Evolutionary conservation across 2,113 vertebrate genomes (phyloP), one percentile per base, ranked within the genome.

Genomic region (Lophura nycthemera): DNA sequence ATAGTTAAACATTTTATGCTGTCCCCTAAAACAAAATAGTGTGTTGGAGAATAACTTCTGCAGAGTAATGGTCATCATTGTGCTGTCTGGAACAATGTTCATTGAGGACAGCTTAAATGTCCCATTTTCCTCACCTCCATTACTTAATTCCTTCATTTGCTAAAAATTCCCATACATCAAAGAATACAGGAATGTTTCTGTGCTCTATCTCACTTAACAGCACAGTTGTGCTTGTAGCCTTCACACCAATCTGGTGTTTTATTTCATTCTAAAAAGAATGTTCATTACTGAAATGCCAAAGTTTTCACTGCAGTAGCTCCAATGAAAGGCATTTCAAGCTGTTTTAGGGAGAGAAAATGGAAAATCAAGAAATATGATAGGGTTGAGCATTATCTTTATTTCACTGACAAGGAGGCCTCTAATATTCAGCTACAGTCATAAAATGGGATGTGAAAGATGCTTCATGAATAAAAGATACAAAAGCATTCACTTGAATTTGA

Each of bases 401-500:
- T 95, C 50, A 72, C 29, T 77, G 81, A 77, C 88, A 88, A 93
- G 67, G 84, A 87, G 95, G 84, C 63, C 61, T 76, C 95, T 92
- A 60, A 34, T 86, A 96, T 86, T 91, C 74, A 92, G 52, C 65
- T 85, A 56, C 81, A 91, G 45, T 80, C 76, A 63, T 77, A 94
- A 97, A 54, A 95, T 70, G 81, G 83, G 82, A 83, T 60, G 20
- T 77, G 82, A 91, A 83, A 82, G 75, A 80, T 87, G 42, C 56
- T 96, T 91, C 30, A 78, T 77, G 60, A 95, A 96, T 92, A 95
- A 95, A 97, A 93, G 89, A 63, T 56, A 90, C 6, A 59, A 90
- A 97, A 95, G 93, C 88, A 96, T 95, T 94, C 90, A 69, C 87
- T 96, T 95, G 84, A 95, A 93, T 80, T 92, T 84, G 63, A 25